These are phyloP conservation scores for Lepidochrysops patricia DNA, from an alignment of 2,888 invertebrate genomes.

Conservation along the genomic window DNA sequence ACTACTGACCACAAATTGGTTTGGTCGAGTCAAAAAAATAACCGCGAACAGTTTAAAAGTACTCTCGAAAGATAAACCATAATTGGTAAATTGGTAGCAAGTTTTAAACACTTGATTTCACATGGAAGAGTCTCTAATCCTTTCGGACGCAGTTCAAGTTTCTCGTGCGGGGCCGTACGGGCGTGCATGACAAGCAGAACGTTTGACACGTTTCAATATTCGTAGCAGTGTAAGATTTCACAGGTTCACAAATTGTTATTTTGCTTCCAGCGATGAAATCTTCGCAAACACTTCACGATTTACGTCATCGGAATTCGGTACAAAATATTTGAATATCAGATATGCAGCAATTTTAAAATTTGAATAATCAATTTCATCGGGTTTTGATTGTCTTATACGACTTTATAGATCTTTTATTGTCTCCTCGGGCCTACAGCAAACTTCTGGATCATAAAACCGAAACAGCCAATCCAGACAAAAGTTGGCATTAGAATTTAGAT, in stretches of 20 bases:
- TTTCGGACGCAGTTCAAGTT: not conserved
- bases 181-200: not conserved
- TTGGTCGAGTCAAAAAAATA: not conserved
- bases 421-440: too few relatives aligned
- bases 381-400: not conserved
- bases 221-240: constrained; percentile 2
- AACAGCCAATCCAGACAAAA: too few relatives aligned
- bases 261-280: not conserved
- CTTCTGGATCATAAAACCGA: too few relatives aligned
- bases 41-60: not conserved
- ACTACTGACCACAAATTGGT: not conserved
- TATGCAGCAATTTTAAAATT: not conserved
- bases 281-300: not conserved
- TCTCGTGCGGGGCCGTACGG: not conserved
- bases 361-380: not conserved
- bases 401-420: too few relatives aligned
- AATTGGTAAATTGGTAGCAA: not conserved
- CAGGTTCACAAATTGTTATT: not conserved
- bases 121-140: constrained; percentile 1
- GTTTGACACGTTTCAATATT: constrained; percentile 2
- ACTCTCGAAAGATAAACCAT: not conserved
- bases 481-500: too few relatives aligned
- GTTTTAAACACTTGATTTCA: constrained; percentile 2
- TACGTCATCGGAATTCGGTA: not conserved
- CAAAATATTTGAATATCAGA: not conserved